Evolutionary conservation across 2,888 invertebrate genomes (phyloP).

Genomic region (Eretmocerus hayati): DNA sequence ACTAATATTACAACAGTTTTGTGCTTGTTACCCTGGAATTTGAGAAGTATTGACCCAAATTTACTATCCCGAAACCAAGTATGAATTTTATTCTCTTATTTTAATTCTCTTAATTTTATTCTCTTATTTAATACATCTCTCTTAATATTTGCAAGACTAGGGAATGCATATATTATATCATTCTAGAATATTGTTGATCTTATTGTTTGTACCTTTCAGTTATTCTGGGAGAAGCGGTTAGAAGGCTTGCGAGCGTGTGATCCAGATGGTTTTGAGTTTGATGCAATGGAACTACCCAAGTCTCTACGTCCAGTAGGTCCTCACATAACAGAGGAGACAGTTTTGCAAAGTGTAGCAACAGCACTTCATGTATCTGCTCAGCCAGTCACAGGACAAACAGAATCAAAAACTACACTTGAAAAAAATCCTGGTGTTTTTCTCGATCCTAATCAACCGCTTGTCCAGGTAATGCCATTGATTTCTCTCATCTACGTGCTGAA

Average conservation of each 20-base stretch:
- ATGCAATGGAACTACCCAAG: slow-evolving; percentile 78
- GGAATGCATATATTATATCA: not conserved
- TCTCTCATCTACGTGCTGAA: too few species aligned
- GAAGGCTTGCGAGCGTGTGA: slow-evolving; percentile 84
- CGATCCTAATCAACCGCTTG: slow-evolving; percentile 93
- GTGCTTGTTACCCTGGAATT: too few species aligned
- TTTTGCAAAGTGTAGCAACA: slow-evolving; percentile 90
- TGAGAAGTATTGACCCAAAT: too few species aligned
- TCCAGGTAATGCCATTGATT: too few species aligned
- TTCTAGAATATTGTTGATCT: not conserved
- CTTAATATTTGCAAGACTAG: too few species aligned
- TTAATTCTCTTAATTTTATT: too few species aligned
- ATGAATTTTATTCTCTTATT: too few species aligned
- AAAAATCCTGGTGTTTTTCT: slow-evolving; percentile 92
- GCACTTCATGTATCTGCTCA: slow-evolving; percentile 83
- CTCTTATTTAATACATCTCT: too few species aligned
- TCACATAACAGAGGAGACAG: slow-evolving; percentile 78
- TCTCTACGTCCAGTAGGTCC: slow-evolving; percentile 78
- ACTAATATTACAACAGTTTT: too few species aligned
- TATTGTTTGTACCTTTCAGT: slow-evolving; percentile 41
- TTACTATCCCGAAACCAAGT: too few species aligned
- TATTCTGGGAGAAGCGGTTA: slow-evolving; percentile 77
- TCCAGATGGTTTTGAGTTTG: slow-evolving; percentile 73
- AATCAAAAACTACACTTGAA: slow-evolving; percentile 70
- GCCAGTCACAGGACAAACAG: slow-evolving; percentile 88